phyloP scores from a whole-genome alignment of 2,113 vertebrate genomes.

The Ptilorrhoa leucosticta region DNA sequence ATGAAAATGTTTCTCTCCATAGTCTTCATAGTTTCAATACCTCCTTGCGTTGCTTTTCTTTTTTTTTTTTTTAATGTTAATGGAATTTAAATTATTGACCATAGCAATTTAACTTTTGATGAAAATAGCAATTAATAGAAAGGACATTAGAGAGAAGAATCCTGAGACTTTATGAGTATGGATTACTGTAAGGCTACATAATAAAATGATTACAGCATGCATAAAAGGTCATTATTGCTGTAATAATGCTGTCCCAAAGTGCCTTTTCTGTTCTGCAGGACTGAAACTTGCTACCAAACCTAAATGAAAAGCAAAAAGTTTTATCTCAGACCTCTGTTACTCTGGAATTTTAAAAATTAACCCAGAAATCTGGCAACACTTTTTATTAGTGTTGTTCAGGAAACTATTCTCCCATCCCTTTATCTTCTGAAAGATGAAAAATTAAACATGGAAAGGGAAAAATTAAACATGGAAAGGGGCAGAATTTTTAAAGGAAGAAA shows the following conservation, averaged over 20 bases:
- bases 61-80: neutral
- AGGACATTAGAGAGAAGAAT: neutral
- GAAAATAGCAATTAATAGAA: slow-evolving; percentile 40
- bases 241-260: neutral
- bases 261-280: neutral
- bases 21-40: neutral
- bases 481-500: neutral
- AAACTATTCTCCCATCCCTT: neutral
- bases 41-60: neutral
- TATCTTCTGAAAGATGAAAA: neutral
- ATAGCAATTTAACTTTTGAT: neutral
- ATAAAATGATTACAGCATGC: neutral
- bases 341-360: neutral
- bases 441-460: neutral
- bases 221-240: slow-evolving; percentile 2
- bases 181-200: slow-evolving; percentile 24
- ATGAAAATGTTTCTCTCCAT: neutral
- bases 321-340: neutral
- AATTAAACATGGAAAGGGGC: neutral
- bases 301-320: neutral
- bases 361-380: neutral
- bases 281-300: neutral
- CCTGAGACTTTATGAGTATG: slow-evolving; percentile 3
- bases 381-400: neutral
- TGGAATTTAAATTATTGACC: slow-evolving; percentile 8